Conservation (phyloP, 2,113 vertebrate species). For the Enhydra lutris region DNA sequence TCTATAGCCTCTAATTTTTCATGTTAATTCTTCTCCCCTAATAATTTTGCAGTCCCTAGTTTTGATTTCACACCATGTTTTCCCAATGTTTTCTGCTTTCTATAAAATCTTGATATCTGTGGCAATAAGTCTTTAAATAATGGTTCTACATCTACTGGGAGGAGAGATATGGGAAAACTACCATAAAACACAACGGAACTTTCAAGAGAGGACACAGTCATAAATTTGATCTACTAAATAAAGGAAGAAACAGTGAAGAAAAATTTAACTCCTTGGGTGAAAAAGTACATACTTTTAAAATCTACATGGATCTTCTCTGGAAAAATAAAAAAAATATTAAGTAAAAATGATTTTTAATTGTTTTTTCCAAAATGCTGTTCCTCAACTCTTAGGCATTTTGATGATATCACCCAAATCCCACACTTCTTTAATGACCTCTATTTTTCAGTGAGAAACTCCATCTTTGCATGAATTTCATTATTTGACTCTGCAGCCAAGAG, state of each 20-base stretch:
- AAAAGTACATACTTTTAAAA: neutral
- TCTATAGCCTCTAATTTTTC: neutral
- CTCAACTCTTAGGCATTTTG: neutral
- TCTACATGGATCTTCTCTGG: neutral
- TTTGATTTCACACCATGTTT: neutral
- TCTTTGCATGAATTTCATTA: neutral
- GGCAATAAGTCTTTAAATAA: neutral
- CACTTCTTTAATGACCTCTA: neutral
- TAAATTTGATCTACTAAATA: neutral
- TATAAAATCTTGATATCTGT: constrained; percentile 16
- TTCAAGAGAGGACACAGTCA: neutral
- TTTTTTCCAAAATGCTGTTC: neutral
- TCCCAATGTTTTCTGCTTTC: neutral
- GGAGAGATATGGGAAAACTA: neutral
- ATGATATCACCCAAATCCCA: neutral
- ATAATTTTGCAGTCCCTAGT: neutral
- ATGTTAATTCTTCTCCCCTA: neutral
- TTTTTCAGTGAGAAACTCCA: neutral
- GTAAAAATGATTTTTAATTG: neutral
- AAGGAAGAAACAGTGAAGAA: neutral
- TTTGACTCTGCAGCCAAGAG: neutral
- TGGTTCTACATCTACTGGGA: neutral
- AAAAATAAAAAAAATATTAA: neutral
- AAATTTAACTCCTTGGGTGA: neutral
- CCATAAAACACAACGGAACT: neutral